Conservation (phyloP, 2,113 vertebrate genomes). For the Cololabis saira region DNA sequence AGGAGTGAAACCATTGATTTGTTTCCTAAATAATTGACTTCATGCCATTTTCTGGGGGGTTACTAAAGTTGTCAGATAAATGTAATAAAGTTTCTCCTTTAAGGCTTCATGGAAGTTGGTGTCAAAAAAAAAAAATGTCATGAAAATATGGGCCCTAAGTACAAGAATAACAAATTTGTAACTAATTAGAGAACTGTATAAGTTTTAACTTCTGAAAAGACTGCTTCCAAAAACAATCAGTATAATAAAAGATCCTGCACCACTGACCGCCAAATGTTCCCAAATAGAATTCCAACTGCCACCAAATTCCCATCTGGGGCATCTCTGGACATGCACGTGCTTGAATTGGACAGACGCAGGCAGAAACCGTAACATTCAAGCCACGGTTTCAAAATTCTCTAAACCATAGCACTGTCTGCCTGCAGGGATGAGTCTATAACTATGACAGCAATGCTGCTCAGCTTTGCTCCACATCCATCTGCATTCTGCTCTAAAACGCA, state of each 20-base stretch:
- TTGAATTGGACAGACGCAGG: slow-evolving; percentile 45
- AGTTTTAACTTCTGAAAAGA: neutral
- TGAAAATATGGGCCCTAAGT: no score
- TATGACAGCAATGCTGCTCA: slow-evolving; percentile 34
- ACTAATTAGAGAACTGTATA: no score
- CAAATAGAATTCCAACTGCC: slow-evolving; percentile 50
- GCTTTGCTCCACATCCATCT: slow-evolving; percentile 13
- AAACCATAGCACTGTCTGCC: slow-evolving; percentile 35
- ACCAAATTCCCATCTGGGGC: slow-evolving; percentile 49
- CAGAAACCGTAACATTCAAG: slow-evolving; percentile 54
- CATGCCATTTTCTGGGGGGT: no score
- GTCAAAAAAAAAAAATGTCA: no score
- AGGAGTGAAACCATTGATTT: no score
- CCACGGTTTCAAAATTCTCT: slow-evolving; percentile 50
- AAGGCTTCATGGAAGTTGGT: no score
- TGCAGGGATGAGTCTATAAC: slow-evolving; percentile 44
- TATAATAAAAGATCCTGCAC: slow-evolving; percentile 25
- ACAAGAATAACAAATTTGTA: no score
- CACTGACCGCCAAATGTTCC: slow-evolving; percentile 54
- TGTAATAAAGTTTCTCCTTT: no score
- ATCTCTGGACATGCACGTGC: slow-evolving; percentile 27
- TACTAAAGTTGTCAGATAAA: no score
- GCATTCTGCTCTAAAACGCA: neutral
- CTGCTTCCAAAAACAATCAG: slow-evolving; percentile 38
- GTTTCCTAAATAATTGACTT: no score